Evolutionary conservation across 2,888 invertebrate genomes (phyloP).

Genomic region (Aporophyla nigra): DNA sequence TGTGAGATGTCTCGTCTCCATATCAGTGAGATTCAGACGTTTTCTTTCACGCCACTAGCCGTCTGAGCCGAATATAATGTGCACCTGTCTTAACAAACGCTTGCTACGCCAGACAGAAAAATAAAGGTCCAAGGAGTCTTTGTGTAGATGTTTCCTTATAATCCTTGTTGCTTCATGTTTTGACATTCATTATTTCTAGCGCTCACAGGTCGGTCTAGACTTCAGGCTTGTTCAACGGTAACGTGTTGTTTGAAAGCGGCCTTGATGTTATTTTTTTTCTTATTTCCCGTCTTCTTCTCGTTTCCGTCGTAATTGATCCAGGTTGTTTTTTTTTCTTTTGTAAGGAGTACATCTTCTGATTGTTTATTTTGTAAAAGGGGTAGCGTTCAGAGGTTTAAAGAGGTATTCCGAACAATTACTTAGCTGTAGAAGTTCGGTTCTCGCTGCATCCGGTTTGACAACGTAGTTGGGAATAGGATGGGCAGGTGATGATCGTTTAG

Average conservation of each 20-base stretch:
- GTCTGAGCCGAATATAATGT: constrained; percentile 57
- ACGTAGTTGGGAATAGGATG: no score
- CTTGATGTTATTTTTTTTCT: constrained; percentile 35
- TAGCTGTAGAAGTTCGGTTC: background rate
- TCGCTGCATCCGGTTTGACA: no score
- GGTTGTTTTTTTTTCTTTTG: background rate
- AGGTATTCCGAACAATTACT: background rate
- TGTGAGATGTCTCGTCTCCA: constrained; percentile 57
- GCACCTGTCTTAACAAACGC: constrained; percentile 57
- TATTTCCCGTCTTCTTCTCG: constrained; percentile 16
- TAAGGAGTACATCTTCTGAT: background rate
- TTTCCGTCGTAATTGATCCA: constrained; percentile 1
- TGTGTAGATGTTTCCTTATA: constrained; percentile 55
- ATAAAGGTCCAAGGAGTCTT: constrained; percentile 47
- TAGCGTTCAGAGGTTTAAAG: background rate
- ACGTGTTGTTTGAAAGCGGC: constrained; percentile 34
- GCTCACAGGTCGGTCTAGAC: constrained; percentile 40
- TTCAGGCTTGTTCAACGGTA: constrained; percentile 38
- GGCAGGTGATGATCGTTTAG: no score
- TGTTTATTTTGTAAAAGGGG: background rate
- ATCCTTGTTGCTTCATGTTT: constrained; percentile 48
- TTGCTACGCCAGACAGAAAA: constrained; percentile 54
- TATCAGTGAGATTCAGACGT: constrained; percentile 55
- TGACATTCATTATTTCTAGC: constrained; percentile 59
- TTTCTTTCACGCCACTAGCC: constrained; percentile 40